phyloP scores from a whole-genome alignment of 2,113 vertebrate genomes.

The Cathartes aura region DNA sequence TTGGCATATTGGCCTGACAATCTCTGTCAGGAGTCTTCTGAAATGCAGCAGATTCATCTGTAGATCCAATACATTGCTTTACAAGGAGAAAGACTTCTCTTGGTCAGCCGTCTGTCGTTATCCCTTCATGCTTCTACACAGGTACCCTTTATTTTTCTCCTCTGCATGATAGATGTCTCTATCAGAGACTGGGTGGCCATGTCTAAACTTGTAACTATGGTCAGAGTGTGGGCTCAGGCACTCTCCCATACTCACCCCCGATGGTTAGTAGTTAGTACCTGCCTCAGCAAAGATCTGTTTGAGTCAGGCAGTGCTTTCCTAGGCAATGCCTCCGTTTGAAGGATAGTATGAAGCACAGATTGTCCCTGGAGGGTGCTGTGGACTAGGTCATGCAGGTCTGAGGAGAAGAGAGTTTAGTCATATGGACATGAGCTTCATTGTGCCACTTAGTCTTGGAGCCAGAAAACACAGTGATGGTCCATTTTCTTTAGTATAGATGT shows the following conservation, averaged over 20 bases:
- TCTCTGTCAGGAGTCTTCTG: neutral
- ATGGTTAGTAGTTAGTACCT: fast-evolving
- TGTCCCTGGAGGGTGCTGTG: neutral
- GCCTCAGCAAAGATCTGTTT: neutral
- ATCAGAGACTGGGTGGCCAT: neutral
- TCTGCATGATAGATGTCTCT: neutral
- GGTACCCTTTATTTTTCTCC: neutral
- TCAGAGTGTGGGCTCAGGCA: neutral
- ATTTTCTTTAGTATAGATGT: neutral
- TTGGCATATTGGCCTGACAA: neutral
- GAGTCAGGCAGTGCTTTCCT: neutral
- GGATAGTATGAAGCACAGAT: neutral
- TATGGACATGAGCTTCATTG: neutral
- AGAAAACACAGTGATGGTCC: neutral
- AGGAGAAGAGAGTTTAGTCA: neutral
- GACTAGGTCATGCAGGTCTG: neutral
- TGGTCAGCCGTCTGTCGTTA: neutral
- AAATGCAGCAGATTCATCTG: neutral
- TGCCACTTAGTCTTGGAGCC: neutral
- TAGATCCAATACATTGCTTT: neutral
- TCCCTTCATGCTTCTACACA: neutral
- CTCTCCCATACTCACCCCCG: neutral
- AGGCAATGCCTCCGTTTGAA: neutral
- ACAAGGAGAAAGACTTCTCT: neutral
- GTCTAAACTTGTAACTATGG: neutral